phyloP scores from a whole-genome alignment of 2,888 invertebrate genomes.

The Cylloceria caligata region DNA sequence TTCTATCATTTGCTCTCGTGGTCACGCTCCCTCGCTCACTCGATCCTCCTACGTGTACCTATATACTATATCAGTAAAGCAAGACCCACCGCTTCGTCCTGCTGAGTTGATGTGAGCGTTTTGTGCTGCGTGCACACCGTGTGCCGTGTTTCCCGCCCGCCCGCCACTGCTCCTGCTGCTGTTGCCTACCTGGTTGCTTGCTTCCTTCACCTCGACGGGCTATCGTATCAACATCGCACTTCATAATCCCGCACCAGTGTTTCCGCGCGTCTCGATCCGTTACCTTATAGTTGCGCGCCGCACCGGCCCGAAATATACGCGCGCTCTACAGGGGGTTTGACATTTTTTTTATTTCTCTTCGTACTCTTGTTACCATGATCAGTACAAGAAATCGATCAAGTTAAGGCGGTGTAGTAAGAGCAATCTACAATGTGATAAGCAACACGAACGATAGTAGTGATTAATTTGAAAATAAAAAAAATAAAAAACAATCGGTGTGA shows the following conservation, averaged over 20 bases:
- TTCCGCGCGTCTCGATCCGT: constrained; percentile 80
- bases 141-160: constrained; percentile 66
- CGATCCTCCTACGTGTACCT: constrained; percentile 43
- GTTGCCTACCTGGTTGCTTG: constrained; percentile 70
- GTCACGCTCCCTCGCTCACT: constrained; percentile 28
- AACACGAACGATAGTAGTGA: constrained; percentile 19
- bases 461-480: too few species aligned
- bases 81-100: constrained; percentile 54
- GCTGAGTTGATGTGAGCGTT: constrained; percentile 47
- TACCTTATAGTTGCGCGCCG: constrained; percentile 69
- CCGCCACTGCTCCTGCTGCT: constrained; percentile 68
- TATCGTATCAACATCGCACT: constrained; percentile 82
- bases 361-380: background rate
- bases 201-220: constrained; percentile 74
- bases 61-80: constrained; percentile 50
- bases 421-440: constrained; percentile 22
- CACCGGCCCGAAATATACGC: constrained; percentile 39
- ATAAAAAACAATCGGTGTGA: background rate
- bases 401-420: background rate
- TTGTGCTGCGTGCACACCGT: constrained; percentile 57
- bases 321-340: constrained; percentile 4
- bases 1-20: constrained; percentile 44
- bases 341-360: constrained; percentile 35
- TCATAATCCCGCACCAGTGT: constrained; percentile 81
- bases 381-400: background rate